These are phyloP conservation scores for Protodeltote pygarga DNA, from an alignment of 2,888 invertebrate species.

Conservation along the genomic window DNA sequence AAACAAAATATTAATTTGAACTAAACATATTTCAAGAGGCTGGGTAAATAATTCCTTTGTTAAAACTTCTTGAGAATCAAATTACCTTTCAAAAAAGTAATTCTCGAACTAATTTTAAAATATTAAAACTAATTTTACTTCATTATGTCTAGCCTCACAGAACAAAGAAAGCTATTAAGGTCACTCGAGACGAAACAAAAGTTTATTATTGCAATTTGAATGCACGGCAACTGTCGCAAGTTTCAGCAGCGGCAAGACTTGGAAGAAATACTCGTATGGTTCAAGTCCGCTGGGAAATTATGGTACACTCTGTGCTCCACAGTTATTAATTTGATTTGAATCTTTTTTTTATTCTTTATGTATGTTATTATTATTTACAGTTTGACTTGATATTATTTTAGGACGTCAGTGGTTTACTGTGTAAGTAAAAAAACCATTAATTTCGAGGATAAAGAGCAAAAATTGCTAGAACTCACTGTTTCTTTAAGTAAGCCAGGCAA, in stretches of 20 bases:
- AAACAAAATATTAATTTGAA: too few relatives aligned
- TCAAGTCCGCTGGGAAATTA: constrained; percentile 39
- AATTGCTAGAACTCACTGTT: too few relatives aligned
- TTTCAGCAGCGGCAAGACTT: constrained; percentile 11
- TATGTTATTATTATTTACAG: too few relatives aligned
- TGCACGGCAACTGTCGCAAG: constrained; percentile 8
- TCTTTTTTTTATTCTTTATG: too few relatives aligned
- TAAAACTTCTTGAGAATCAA: too few relatives aligned
- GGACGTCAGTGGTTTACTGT: too few relatives aligned
- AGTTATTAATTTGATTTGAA: constrained; percentile 20
- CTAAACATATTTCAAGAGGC: too few relatives aligned
- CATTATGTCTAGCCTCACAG: not conserved
- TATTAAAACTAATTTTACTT: constrained; percentile 11
- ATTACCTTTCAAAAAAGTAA: not conserved
- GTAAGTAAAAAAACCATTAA: too few relatives aligned
- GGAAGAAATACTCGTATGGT: constrained; percentile 16
- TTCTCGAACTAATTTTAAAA: constrained; percentile 4
- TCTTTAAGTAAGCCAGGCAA: too few relatives aligned
- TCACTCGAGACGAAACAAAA: constrained; percentile 29
- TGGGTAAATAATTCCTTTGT: too few relatives aligned
- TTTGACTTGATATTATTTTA: too few relatives aligned
- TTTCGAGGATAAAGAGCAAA: too few relatives aligned
- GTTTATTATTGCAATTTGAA: constrained; percentile 44
- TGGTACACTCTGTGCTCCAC: constrained; percentile 10
- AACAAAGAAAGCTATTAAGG: not conserved